phyloP scores from a whole-genome alignment of 2,113 vertebrate genomes.

The Saimiri boliviensis region DNA sequence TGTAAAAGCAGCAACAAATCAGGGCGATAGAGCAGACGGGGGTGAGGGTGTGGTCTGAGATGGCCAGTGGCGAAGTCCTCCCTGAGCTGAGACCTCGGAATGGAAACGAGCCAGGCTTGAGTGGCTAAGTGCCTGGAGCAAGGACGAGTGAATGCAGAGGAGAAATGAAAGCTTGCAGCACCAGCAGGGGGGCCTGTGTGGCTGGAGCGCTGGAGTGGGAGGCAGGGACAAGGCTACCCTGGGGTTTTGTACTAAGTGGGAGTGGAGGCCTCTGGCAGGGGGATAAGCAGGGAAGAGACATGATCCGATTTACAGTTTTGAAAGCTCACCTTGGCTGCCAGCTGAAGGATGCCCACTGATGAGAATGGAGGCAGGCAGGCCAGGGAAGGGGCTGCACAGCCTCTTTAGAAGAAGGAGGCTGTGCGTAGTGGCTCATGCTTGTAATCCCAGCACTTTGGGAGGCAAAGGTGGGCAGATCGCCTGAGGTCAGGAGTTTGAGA shows the following conservation, averaged over 20 bases:
- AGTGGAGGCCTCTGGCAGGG: background rate
- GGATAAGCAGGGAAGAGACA: background rate
- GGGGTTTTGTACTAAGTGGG: background rate
- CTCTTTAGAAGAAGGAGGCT: background rate
- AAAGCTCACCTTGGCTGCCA: background rate
- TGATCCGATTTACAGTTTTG: no score
- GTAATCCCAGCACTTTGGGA: no score
- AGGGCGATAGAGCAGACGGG: background rate
- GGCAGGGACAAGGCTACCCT: background rate
- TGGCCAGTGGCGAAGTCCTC: accelerated
- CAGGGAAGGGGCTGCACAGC: background rate
- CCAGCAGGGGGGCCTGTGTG: background rate
- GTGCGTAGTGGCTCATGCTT: no score
- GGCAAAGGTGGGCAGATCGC: no score
- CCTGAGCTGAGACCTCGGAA: background rate
- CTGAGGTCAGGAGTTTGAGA: no score
- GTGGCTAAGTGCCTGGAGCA: background rate
- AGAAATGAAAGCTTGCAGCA: accelerated
- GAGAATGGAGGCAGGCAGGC: background rate
- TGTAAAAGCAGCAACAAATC: background rate
- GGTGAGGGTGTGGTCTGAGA: background rate
- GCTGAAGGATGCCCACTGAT: background rate
- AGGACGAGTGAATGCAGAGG: background rate
- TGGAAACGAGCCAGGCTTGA: background rate
- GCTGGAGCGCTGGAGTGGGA: background rate